Evolutionary conservation across 2,888 invertebrate species (phyloP), one percentile per base, ranked within the genome.

Genomic region (Monochamus alternatus): DNA sequence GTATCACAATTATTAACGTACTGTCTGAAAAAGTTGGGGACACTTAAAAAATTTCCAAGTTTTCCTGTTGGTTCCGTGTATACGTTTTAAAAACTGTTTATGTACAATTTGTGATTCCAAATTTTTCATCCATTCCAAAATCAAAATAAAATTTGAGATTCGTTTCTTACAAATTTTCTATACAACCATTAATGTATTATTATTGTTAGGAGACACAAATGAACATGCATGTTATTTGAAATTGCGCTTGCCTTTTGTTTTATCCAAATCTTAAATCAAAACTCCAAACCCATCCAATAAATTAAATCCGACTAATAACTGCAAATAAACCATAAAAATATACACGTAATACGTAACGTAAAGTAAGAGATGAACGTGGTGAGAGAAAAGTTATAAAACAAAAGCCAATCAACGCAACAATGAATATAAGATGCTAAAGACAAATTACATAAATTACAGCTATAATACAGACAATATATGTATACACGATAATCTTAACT

Each of bases 1-100:
- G 87, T 89, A 89, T 89, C 89, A 89, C 89, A 88, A 82, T 83
- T 84, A 81, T 87, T 86, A 81, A 85, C 81, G 80, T 81, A 84
- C 82, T 81, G 82, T 80, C 77, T 76, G 73, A 77, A 78, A 75
- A 73, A 59, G 74, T 73, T 67, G 66, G 73, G 73, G 73, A 67
- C 65, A 64, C 68, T 71, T 73, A 75, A 70, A 38, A 38, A 75
- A 65, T 70, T 70, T 75, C 65, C 65, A 70, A 70, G 66, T 65
- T 73, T 66, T 75, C 63, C 64, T 68, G 64, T 74, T 67, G 68
- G 74, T 74, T 60, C 76, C 66, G 69, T 74, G 38, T 70, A 76
- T 22, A 76, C 58, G 76, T 74, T 73, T 73, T 52, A 73, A 74
- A 38, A 4, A 74, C 55, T 55, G 72, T 75, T 74, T 81, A 81